Base-by-base conservation (phyloP, 2,888 invertebrate genomes). In the Crocallis elinguaria region DNA sequence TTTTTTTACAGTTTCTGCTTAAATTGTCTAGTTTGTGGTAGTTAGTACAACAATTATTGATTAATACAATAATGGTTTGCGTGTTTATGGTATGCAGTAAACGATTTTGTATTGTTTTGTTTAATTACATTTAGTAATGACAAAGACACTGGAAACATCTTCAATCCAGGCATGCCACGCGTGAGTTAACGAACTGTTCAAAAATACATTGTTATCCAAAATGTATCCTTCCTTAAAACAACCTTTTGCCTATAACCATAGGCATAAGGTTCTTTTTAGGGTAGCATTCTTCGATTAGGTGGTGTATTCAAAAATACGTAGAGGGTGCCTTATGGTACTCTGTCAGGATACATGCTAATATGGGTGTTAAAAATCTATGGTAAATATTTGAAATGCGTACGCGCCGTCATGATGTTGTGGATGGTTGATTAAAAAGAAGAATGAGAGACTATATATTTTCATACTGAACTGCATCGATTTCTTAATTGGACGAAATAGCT, bases 361-460 rank as follows among this genome's bases (percentile, higher is more conserved):
- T 69, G 62, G 39, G 66, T 73, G 80, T 77, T 80, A 79, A 84
- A 80, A 84, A 78, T 70, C 71, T 57, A 75, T 68, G 65, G 68
- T 71, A 76, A 82, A 84, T 82, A 82, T 82, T 84, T 73, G 72
- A 71, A 54, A 49, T 66, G 49, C 50, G 48, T 50, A 35, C 58
- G 19, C 33, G 46, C 67, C 62, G 66, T 69, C 67, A 63, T 36
- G 44, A 43, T 57, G 56, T 66, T 60, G 51, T 65, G 46, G 55
- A 37, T 30, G 48, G 48, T 46, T 52, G 45, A 54, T 60, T 54
- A 39, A 23, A 27, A 32, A 21, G n/a, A 5, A 14, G 11, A 41
- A 17, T 16, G 2, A 12, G 8, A 11, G 17, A 41, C 27, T 25
- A n/a, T 1, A 3, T 3, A 25, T 25, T 25, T 25, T n/a, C n/a